phyloP scores from a whole-genome alignment of 2,888 invertebrate genomes.

The Gerosis bhagava region DNA sequence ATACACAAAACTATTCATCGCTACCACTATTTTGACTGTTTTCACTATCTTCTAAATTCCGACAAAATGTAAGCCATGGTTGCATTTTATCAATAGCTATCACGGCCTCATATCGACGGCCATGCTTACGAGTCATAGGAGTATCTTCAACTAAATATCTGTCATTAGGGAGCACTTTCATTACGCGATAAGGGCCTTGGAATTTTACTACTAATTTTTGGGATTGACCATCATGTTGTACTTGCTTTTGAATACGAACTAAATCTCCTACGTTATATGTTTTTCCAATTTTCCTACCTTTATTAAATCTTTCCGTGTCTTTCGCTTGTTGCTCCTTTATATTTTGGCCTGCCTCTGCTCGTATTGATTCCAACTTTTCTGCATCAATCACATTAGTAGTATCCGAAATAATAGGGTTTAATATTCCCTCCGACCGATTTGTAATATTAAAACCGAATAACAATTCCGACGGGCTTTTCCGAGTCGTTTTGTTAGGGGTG shows the following conservation, averaged over 20 bases:
- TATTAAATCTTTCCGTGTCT: conserved; percentile 25
- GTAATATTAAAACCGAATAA: conserved; percentile 21
- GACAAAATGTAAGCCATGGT: conserved; percentile 10
- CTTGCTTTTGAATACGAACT: conserved; percentile 25
- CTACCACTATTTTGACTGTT: neutral
- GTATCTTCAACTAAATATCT: conserved; percentile 18
- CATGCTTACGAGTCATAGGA: conserved; percentile 16
- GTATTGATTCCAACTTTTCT: conserved; percentile 7
- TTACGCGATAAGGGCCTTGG: conserved; percentile 29
- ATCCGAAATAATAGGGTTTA: conserved; percentile 1
- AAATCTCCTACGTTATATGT: conserved; percentile 26
- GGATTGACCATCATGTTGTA: conserved; percentile 27
- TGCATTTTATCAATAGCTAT: conserved; percentile 26
- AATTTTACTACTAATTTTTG: conserved; percentile 29
- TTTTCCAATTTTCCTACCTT: conserved; percentile 17
- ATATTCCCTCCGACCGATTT: neutral
- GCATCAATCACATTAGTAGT: neutral
- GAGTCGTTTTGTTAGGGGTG: conserved; percentile 11
- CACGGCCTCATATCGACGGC: conserved; percentile 20
- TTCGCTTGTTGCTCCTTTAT: conserved; percentile 25
- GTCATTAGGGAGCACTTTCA: conserved; percentile 19
- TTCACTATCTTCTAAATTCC: conserved; percentile 8
- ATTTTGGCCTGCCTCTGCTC: conserved; percentile 4
- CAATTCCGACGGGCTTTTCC: conserved; percentile 17
- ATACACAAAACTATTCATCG: too few relatives aligned